Evolutionary conservation across 2,113 vertebrate genomes (phyloP).

Genomic region (Benitochromis conjunctus): DNA sequence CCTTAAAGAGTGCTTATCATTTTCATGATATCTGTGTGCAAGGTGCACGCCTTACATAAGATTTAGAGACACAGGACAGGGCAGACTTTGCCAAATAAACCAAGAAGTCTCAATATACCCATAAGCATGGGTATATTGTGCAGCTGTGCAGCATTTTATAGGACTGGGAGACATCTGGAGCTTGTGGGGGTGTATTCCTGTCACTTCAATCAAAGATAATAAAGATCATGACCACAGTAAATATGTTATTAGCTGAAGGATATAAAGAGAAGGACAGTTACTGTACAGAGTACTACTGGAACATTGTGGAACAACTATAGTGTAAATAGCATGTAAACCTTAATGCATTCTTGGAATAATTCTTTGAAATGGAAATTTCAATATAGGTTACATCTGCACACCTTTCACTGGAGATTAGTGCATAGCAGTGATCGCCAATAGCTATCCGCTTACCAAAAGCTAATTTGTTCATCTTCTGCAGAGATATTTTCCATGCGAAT

Average conservation of each 20-base stretch:
- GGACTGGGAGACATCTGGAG: background rate
- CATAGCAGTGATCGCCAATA: background rate
- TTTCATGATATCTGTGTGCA: background rate
- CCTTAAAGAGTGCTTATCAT: background rate
- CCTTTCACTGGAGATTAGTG: background rate
- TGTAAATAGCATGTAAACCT: background rate
- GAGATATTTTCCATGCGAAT: slow-evolving; percentile 1
- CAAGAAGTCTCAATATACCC: background rate
- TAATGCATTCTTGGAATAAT: slow-evolving; percentile 23
- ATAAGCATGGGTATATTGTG: background rate
- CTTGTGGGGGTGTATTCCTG: background rate
- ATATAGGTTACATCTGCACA: slow-evolving; percentile 6
- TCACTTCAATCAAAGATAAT: slow-evolving; percentile 10
- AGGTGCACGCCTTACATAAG: background rate
- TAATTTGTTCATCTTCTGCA: slow-evolving; percentile 14
- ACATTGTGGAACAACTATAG: slow-evolving; percentile 9
- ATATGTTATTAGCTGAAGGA: slow-evolving; percentile 54
- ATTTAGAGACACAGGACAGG: background rate
- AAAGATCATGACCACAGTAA: slow-evolving; percentile 11
- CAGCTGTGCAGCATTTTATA: background rate
- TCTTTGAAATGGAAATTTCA: slow-evolving; percentile 23
- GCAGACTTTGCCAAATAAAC: background rate
- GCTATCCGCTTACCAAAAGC: background rate
- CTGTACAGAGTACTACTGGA: slow-evolving; percentile 10
- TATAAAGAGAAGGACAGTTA: background rate